Conservation (phyloP, 2,113 vertebrate genomes). For the Lynx canadensis region DNA sequence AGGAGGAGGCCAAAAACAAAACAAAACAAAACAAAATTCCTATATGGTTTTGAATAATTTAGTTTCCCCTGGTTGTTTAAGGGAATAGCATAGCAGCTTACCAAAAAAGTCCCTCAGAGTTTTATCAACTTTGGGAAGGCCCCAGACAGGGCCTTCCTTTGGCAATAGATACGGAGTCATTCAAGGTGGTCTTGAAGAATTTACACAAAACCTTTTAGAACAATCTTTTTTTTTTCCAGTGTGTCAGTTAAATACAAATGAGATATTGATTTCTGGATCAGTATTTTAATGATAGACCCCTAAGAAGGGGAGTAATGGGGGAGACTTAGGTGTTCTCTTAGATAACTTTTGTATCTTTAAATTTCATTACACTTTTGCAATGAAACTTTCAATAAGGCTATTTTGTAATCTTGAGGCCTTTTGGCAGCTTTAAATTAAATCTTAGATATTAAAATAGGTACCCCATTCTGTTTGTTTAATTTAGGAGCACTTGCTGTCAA, state of each 20-base stretch:
- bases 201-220: neutral
- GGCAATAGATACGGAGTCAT: neutral
- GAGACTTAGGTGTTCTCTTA: neutral
- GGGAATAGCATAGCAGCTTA: neutral
- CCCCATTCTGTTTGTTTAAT: neutral
- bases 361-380: neutral
- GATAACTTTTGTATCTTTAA: neutral
- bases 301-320: neutral
- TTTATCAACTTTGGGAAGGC: neutral
- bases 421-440: neutral
- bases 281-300: neutral
- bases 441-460: neutral
- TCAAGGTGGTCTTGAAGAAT: neutral
- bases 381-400: neutral
- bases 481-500: neutral
- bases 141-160: neutral
- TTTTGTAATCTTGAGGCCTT: neutral
- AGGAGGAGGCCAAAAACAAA: neutral
- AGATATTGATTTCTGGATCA: neutral
- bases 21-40: neutral
- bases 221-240: neutral
- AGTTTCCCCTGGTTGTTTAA: neutral
- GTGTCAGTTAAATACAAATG: neutral
- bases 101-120: neutral
- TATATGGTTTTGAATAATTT: neutral